A percentile compares a stretch with the other conserved stretches of the same genome.
Conservation (phyloP, 1,140 invertebrate species). For the Drosophila aff. region DNA sequence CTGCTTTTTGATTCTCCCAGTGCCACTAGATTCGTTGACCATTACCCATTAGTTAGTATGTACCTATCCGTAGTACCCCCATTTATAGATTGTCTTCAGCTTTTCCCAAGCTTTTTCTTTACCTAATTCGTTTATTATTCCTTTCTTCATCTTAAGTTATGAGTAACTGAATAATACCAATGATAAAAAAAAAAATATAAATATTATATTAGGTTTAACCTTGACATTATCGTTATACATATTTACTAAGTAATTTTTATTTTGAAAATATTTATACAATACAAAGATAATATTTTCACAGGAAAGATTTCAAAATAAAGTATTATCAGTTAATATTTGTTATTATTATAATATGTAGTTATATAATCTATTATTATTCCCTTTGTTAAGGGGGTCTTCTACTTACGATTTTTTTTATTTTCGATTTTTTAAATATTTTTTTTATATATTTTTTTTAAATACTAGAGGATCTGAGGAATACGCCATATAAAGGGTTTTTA, state of each 20-base stretch:
- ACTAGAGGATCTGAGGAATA: too few species aligned
- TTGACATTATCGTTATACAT: background rate
- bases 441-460: too few species aligned
- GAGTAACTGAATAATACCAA: background rate
- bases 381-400: too few species aligned
- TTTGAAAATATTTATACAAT: background rate
- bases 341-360: background rate
- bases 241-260: background rate
- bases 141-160: background rate
- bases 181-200: background rate
- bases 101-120: background rate
- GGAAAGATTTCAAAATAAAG: too few species aligned
- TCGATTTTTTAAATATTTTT: too few species aligned
- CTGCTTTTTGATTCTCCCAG: constrained; percentile 11
- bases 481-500: too few species aligned
- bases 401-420: too few species aligned
- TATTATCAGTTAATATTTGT: too few species aligned
- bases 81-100: background rate
- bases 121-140: background rate
- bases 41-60: background rate
- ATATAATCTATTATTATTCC: background rate
- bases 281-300: background rate
- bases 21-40: constrained; percentile 23
- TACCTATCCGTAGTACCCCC: background rate
- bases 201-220: background rate